Base-by-base conservation (phyloP, 2,113 vertebrate species). In the Ancistrus triradiatus region DNA sequence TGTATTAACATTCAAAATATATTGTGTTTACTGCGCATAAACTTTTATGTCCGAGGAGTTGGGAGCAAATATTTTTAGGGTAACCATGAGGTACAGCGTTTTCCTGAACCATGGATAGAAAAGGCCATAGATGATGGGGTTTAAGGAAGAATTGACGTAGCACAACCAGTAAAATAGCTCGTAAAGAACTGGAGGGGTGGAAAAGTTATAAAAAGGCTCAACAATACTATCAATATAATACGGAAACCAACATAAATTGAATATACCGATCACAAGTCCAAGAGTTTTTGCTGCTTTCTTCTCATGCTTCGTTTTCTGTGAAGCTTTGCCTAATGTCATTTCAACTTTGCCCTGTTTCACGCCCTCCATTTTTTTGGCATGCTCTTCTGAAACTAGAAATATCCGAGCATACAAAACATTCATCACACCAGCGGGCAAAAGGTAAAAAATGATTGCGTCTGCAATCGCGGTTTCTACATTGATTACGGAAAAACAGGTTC, bases 31-130 rank as follows among this genome's bases (percentile, higher is more conserved):
- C 43, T 18, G 9, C 21, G 17, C 18, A 22, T 63, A 74, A 3
- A 81, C 35, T 51, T 67, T 73, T 2, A 58, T 70, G 9, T 77
- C 37, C 43, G 75, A 81, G 1, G 73, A 77, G 11, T 69, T 55
- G 7, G 47, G 7, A 18, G 19, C 53, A 59, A 77, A 79, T 72
- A 79, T 79, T 51, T 52, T 72, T n/a, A 77, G 13, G 22, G 75
- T 71, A 4, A 81, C 1, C 55, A 81, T 77, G 2, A 77, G 63
- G 44, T 38, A 65, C 14, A 77, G 40, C 2, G 71, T 63, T 70
- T 81, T 81, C 37, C 69, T 74, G 46, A 79, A 81, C 79, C 79
- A 81, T 6, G 79, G 77, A 28, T 79, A 81, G 43, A 79, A 71
- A 27, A 77, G 42, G 7, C 66, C 79, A 28, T 81, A 81, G 42